Evolutionary conservation across 2,113 vertebrate species (phyloP).

Genomic region (Uria lomvia): DNA sequence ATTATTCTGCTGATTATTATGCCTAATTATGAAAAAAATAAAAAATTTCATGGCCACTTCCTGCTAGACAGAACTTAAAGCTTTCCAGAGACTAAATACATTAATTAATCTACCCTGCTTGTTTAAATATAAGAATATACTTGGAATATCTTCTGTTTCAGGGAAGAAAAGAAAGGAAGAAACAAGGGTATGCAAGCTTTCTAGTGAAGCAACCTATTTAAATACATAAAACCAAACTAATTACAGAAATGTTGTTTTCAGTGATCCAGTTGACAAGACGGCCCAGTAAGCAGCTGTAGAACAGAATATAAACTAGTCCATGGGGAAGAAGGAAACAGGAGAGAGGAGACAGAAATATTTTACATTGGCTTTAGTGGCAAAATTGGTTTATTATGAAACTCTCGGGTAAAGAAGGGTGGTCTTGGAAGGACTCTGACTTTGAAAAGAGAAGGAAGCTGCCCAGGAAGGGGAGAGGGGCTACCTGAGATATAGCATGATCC

Average conservation of each 20-base stretch:
- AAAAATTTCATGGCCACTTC: constrained; percentile 4
- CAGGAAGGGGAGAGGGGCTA: background rate
- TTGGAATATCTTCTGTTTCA: background rate
- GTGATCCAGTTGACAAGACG: background rate
- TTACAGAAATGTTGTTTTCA: background rate
- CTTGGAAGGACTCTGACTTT: background rate
- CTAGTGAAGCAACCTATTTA: background rate
- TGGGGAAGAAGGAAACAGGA: background rate
- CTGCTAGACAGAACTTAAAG: background rate
- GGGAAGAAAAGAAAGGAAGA: background rate
- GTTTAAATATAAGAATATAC: background rate
- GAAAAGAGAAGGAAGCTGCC: background rate
- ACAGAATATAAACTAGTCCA: background rate
- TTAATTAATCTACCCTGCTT: constrained; percentile 15
- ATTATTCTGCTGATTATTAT: constrained; percentile 51
- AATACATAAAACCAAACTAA: background rate
- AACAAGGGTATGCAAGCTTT: background rate
- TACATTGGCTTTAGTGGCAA: background rate
- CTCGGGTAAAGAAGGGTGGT: background rate
- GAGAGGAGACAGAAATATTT: background rate
- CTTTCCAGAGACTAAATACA: constrained; percentile 18
- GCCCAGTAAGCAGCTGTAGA: background rate
- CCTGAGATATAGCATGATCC: background rate
- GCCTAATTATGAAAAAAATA: constrained; percentile 3
- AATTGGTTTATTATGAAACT: background rate